Evolutionary conservation across 2,888 invertebrate genomes (phyloP).

Genomic region (Ferrisia virgata): DNA sequence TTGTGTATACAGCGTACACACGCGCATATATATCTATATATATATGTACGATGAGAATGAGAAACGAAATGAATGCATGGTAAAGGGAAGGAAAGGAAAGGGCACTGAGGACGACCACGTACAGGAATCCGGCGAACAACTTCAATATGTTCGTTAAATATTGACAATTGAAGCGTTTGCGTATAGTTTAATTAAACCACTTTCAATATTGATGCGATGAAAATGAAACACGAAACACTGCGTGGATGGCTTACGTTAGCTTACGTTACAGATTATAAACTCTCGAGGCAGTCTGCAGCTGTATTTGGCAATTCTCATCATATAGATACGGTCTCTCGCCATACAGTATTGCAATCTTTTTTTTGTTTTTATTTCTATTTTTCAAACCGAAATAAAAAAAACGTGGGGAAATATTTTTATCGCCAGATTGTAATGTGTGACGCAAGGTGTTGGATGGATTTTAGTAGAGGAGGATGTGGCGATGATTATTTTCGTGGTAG

Average conservation of each 20-base stretch:
- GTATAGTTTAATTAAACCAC: conserved; percentile 22
- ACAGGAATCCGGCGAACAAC: neutral
- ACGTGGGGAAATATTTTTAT: no score
- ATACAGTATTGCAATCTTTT: no score
- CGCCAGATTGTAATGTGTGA: no score
- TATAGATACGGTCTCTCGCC: neutral
- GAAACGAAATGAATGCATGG: neutral
- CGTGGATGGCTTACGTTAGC: neutral
- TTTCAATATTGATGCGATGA: conserved; percentile 5
- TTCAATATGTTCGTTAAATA: conserved; percentile 20
- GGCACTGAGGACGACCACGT: neutral
- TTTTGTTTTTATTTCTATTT: no score
- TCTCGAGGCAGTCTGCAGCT: neutral
- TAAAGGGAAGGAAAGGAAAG: neutral
- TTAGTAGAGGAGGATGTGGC: no score
- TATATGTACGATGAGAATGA: no score
- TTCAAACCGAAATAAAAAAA: no score
- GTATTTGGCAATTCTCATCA: no score
- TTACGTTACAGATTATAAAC: neutral
- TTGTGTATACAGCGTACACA: no score
- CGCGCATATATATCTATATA: no score
- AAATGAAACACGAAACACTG: neutral
- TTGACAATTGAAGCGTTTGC: conserved; percentile 22
- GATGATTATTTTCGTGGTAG: no score
- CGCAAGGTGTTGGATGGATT: no score